Base-by-base conservation (phyloP, 2,797 vertebrate genomes). In the Kryptopterus vitreolus region DNA sequence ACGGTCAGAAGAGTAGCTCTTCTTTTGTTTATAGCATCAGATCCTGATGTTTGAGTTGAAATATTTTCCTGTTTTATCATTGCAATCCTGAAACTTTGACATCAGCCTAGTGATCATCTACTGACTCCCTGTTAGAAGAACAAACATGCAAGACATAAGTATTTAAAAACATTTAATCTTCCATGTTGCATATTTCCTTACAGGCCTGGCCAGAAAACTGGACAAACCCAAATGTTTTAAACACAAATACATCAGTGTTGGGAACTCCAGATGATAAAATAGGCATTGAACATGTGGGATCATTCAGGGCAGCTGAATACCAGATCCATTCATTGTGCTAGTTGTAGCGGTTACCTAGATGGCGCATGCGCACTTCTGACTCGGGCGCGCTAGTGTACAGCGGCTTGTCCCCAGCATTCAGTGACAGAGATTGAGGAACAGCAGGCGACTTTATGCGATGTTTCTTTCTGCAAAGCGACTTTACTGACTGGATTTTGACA, bases 351-450 rank as follows among this genome's bases (percentile, higher is more conserved):
- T 59, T 26, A 4, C 8, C 11, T 53, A 20, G 38, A 12, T 12
- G 24, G 13, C 59, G 29, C 59, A 62, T 52, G 66, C 57, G 77
- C 80, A 81, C 55, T 69, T 77, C 81, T 71, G 85, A 10, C 11
- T 29, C 9, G 38, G 3, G 55, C 55, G 35, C 57, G 24, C 55
- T n/a, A 12, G 55, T 24, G 46, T 29, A 55, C 46, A 38, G 50
- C 57, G 72, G 22, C 75, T 78, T 53, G 53, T 81, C 31, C 7
- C 55, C 68, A 43, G 38, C 38, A 43, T 10, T 26, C 46, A 52
- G 66, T 80, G 66, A 48, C 66, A 63, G 46, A 69, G 78, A 55
- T 72, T 72, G 20, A 62, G 58, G 31, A 61, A 46, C 72, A 43
- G 70, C 69, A 43, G 46, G 31, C 31, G 78, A 33, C 15, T 52